Evolutionary conservation across 2,797 vertebrate genomes (phyloP).

Genomic region (Micromesistius poutassou): DNA sequence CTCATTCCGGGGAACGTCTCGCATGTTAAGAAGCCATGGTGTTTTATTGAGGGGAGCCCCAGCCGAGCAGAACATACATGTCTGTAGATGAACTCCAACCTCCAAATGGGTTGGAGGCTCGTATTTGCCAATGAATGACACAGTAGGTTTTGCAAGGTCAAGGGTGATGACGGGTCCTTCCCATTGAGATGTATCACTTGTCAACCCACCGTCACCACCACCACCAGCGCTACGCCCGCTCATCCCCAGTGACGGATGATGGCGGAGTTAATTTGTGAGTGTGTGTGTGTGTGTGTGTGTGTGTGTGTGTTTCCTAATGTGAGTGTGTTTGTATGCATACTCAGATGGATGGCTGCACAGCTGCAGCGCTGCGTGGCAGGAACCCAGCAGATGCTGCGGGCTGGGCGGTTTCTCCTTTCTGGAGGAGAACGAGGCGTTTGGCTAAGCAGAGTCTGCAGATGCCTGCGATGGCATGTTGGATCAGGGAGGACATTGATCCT

Average conservation of each 20-base stretch:
- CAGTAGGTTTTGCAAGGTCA: conserved; percentile 49
- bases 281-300: conserved; percentile 5
- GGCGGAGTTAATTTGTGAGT: neutral
- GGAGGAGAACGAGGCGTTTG: conserved; percentile 37
- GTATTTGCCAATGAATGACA: conserved; percentile 28
- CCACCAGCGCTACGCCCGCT: conserved; percentile 21
- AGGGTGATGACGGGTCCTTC: conserved; percentile 50
- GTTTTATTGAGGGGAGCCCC: conserved; percentile 34
- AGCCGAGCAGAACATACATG: conserved; percentile 17
- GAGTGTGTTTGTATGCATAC: conserved; percentile 8
- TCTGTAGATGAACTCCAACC: conserved; percentile 27
- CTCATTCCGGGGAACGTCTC: conserved; percentile 23
- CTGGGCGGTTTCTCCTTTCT: conserved; percentile 32
- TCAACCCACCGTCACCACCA: conserved; percentile 24
- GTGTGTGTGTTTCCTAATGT: conserved; percentile 13
- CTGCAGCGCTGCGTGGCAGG: conserved; percentile 30
- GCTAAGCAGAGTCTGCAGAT: conserved; percentile 58
- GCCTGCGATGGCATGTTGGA: conserved; percentile 60
- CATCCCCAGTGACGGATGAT: neutral
- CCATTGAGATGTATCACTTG: conserved; percentile 38
- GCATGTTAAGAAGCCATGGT: conserved; percentile 6
- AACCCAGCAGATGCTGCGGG: conserved; percentile 49
- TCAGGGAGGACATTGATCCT: conserved; percentile 65
- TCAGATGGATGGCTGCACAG: conserved; percentile 45
- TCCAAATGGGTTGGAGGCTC: conserved; percentile 27